phyloP scores from a whole-genome alignment of 2,797 vertebrate species.

The Ctenopoma multispine region DNA sequence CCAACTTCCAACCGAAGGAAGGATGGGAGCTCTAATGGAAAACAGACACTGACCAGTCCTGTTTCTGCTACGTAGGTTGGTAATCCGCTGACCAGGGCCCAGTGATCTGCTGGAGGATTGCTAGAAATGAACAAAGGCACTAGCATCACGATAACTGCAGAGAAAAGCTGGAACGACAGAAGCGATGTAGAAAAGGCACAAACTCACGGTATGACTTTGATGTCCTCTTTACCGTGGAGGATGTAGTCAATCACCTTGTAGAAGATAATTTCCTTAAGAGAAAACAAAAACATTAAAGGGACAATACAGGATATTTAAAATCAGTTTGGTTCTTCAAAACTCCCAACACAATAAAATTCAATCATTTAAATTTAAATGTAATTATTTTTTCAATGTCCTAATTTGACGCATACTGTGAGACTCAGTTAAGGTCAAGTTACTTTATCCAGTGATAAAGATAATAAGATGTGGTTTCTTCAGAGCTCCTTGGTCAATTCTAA shows the following conservation, averaged over 20 bases:
- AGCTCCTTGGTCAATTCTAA: too few relatives aligned
- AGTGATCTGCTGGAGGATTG: conserved; percentile 89
- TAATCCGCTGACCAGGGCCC: conserved; percentile 89
- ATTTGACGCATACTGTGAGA: too few relatives aligned
- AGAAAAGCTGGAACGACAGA: conserved; percentile 10
- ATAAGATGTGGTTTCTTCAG: too few relatives aligned
- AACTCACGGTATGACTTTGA: conserved; percentile 89
- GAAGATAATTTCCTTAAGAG: conserved; percentile 84
- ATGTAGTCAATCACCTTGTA: conserved; percentile 90
- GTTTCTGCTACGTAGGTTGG: conserved; percentile 91
- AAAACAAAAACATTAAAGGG: conserved; percentile 21
- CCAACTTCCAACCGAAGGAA: background rate
- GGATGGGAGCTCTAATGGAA: background rate
- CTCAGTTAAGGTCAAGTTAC: too few relatives aligned
- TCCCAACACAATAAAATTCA: background rate
- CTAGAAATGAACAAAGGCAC: conserved; percentile 67
- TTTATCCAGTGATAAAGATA: too few relatives aligned
- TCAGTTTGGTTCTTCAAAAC: background rate
- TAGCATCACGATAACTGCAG: conserved; percentile 1
- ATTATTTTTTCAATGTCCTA: too few relatives aligned
- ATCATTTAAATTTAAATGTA: too few relatives aligned
- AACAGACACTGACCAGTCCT: conserved; percentile 87
- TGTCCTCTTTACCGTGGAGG: conserved; percentile 88
- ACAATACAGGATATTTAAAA: background rate
- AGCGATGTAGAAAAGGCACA: background rate